These are phyloP conservation scores for Meloidogyne floridensis DNA, from an alignment of 1,140 invertebrate genomes.

Conservation along the genomic window DNA sequence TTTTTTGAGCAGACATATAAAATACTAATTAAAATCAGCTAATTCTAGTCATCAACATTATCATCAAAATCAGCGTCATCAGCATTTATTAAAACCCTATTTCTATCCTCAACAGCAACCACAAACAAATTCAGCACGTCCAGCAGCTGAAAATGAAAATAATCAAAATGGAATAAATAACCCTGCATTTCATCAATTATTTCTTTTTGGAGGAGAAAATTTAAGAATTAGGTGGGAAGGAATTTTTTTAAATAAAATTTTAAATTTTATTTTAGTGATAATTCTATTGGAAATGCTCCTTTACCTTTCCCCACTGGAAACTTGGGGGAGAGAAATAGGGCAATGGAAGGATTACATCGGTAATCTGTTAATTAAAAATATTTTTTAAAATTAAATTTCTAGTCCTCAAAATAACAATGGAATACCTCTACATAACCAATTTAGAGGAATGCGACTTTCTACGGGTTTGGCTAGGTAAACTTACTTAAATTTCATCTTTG, in stretches of 20 bases:
- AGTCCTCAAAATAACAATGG: conserved; percentile 45
- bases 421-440: conserved; percentile 45
- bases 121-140: background rate
- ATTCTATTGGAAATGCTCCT: conserved; percentile 53
- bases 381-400: conserved; percentile 26
- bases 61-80: conserved; percentile 5
- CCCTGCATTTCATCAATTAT: conserved; percentile 9
- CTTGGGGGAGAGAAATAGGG: conserved; percentile 43
- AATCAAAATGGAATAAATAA: background rate
- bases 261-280: conserved; percentile 40
- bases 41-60: background rate
- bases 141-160: background rate
- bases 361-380: conserved; percentile 17
- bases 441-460: conserved; percentile 45
- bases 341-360: conserved; percentile 44
- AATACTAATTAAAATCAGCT: too few relatives aligned
- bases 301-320: conserved; percentile 54
- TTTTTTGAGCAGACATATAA: background rate
- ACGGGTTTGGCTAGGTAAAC: conserved; percentile 8
- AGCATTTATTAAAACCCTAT: conserved; percentile 11
- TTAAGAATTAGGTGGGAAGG: conserved; percentile 10
- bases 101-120: background rate
- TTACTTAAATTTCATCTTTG: background rate
- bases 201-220: conserved; percentile 11
- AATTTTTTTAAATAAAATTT: background rate